Evolutionary conservation across 2,113 vertebrate genomes (phyloP), one percentile per base, ranked within the genome.

Genomic region (Mesocricetus auratus): DNA sequence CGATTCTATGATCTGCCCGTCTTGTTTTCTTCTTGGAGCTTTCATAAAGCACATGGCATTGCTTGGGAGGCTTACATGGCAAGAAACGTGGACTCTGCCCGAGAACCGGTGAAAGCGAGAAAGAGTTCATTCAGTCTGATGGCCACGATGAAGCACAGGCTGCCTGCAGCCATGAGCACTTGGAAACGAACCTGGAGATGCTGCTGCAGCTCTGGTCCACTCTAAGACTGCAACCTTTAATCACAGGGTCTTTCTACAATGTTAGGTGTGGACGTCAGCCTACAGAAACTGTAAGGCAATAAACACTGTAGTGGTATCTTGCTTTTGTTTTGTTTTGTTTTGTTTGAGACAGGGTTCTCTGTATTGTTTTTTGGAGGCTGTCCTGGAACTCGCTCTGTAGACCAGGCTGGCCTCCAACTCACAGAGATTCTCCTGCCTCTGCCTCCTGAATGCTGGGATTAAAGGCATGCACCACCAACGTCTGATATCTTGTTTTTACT

Each of bases 121-220:
- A 33, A 75, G 74, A 39, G 42, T 73, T 68, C 39, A 2, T 73
- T 68, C 39, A 2, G 11, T 7, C 71, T 75, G 15, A 62, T 17
- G 15, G 45, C 53, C 0, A 4, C 0, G 0, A 36, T n/a, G 68
- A 42, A 17, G 12, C 1, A 31, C 8, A 11, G 0, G 16, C 79
- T 31, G 26, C 39, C 83, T 3, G 0, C 29, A 58, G 36, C 16
- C 19, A 0, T 4, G 16, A 8, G 9, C 56, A 11, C 21, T 87
- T 50, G 3, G 75, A 58, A 58, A 16, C 0, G 68, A 50, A 31
- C 45, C 19, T 39, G n/a, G 13, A 36, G 16, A 5, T 39, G 62
- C 45, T 33, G 6, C 31, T 16, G 42, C 22, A 42, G 62, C 26
- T 13, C 22, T 47, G 19, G 26, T 1, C 10, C 1, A 24, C 3